These are phyloP conservation scores for Ctenicera cuprea DNA, from an alignment of 2,888 invertebrate species.

Conservation along the genomic window DNA sequence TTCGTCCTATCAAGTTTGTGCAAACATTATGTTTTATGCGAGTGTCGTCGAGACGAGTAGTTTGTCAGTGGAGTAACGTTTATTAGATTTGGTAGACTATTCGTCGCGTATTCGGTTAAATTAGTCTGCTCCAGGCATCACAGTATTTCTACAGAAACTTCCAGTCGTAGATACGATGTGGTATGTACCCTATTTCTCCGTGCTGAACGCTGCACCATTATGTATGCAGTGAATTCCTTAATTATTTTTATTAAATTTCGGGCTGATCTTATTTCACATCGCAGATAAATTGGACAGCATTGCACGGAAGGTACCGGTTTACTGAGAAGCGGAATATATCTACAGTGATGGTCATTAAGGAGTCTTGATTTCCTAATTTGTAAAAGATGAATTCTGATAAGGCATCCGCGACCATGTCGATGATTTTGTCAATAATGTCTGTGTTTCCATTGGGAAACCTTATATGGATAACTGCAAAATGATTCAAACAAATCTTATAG, in stretches of 20 bases:
- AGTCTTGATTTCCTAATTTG: too few relatives aligned
- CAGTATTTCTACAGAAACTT: conserved; percentile 15
- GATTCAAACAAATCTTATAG: too few relatives aligned
- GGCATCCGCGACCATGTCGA: too few relatives aligned
- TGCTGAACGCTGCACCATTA: conserved; percentile 1
- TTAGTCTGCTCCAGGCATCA: conserved; percentile 31
- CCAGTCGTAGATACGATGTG: conserved; percentile 6
- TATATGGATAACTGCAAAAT: too few relatives aligned
- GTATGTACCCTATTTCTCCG: conserved; percentile 19
- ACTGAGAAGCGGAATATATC: not conserved
- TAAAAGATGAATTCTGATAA: too few relatives aligned
- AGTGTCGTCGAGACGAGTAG: conserved; percentile 30
- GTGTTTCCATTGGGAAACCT: too few relatives aligned
- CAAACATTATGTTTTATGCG: too few relatives aligned
- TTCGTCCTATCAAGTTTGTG: too few relatives aligned
- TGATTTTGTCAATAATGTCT: too few relatives aligned
- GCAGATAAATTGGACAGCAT: not conserved
- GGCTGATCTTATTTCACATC: not conserved
- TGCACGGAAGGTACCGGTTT: not conserved
- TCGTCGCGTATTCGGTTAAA: conserved; percentile 42
- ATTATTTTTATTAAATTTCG: conserved; percentile 21
- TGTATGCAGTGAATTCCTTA: conserved; percentile 7
- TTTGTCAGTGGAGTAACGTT: conserved; percentile 46
- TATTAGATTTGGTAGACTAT: conserved; percentile 49
- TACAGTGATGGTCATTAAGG: not conserved